Evolutionary conservation across 2,888 invertebrate genomes (phyloP).

Genomic region (Thumatha senex): DNA sequence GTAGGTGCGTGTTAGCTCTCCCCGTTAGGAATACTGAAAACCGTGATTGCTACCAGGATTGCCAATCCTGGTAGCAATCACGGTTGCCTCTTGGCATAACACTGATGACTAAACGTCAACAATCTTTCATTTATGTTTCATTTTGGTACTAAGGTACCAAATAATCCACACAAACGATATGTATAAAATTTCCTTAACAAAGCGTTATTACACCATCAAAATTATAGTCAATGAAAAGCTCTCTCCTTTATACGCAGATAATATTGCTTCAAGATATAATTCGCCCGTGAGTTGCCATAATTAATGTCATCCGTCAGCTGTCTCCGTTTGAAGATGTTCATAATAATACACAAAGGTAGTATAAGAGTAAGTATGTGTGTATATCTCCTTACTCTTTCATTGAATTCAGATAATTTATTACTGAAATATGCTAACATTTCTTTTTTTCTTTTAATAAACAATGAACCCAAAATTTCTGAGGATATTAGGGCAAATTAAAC

Average conservation of each 20-base stretch:
- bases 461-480: too few species aligned
- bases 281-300: conserved; percentile 2
- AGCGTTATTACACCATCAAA: neutral
- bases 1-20: too few species aligned
- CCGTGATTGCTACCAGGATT: too few species aligned
- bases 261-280: conserved; percentile 2
- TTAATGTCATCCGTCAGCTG: conserved; percentile 7
- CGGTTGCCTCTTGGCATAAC: too few species aligned
- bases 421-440: too few species aligned
- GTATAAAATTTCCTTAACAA: neutral
- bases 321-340: conserved; percentile 1
- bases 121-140: neutral
- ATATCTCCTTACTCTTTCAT: too few species aligned
- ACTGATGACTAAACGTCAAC: neutral
- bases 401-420: too few species aligned
- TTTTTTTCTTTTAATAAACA: too few species aligned
- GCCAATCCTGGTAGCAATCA: too few species aligned
- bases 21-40: too few species aligned
- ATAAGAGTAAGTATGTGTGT: too few species aligned
- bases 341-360: conserved; percentile 3
- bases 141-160: neutral
- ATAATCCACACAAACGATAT: neutral
- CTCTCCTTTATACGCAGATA: neutral
- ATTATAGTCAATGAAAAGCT: neutral
- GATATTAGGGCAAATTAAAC: too few species aligned